Evolutionary conservation across 2,888 invertebrate genomes (phyloP).

Genomic region (Anagyrus pseudococci): DNA sequence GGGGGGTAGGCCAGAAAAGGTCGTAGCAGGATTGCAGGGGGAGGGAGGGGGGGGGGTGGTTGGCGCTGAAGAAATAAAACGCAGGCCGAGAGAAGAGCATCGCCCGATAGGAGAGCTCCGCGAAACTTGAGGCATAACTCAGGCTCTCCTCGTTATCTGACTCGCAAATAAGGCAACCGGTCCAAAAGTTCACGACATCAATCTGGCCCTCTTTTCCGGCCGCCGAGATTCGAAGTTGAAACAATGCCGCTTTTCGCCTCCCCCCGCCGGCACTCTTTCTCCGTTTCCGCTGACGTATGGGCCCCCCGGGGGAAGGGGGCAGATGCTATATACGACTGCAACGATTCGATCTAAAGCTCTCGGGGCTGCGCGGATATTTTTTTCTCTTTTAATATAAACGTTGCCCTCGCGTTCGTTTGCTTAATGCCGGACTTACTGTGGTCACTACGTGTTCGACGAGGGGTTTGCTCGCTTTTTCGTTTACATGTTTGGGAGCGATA

Average conservation of each 20-base stretch:
- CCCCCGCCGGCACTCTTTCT: neutral
- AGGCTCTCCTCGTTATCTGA: slow-evolving; percentile 62
- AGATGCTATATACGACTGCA: no score
- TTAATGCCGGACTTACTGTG: no score
- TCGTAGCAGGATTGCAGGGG: neutral
- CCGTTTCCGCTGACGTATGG: slow-evolving; percentile 55
- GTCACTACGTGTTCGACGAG: no score
- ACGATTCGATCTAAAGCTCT: slow-evolving; percentile 6
- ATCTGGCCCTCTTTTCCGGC: slow-evolving; percentile 54
- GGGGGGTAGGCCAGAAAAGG: no score
- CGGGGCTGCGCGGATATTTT: neutral
- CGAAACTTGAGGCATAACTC: slow-evolving; percentile 61
- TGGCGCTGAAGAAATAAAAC: slow-evolving; percentile 52
- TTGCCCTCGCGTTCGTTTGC: slow-evolving; percentile 4
- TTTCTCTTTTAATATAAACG: neutral
- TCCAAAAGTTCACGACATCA: slow-evolving; percentile 62
- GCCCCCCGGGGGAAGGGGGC: slow-evolving; percentile 52
- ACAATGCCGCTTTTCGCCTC: slow-evolving; percentile 47
- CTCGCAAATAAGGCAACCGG: slow-evolving; percentile 61
- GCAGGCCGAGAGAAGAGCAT: slow-evolving; percentile 37
- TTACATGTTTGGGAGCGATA: no score
- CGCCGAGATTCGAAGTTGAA: slow-evolving; percentile 61
- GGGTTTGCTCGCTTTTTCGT: no score
- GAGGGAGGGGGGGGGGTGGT: neutral
- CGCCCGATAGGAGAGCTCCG: slow-evolving; percentile 46